These are phyloP conservation scores for Malurus elegans DNA, from an alignment of 2,113 vertebrate species.

Conservation along the genomic window DNA sequence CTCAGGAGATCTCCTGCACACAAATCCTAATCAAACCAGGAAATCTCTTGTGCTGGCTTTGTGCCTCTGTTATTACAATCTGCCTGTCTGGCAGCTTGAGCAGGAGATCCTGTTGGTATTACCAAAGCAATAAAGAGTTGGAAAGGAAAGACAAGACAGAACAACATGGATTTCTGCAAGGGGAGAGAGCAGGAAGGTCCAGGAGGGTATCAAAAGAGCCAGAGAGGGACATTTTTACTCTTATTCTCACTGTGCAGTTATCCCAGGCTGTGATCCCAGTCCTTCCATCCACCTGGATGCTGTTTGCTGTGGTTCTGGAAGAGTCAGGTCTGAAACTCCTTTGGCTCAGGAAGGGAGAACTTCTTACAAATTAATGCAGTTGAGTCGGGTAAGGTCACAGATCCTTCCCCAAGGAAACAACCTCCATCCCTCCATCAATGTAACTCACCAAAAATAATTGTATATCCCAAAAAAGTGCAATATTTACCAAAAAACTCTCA, in stretches of 20 bases:
- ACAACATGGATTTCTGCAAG: background rate
- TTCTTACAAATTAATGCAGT: background rate
- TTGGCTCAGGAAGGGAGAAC: background rate
- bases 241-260: background rate
- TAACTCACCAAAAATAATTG: accelerated
- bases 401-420: background rate
- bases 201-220: background rate
- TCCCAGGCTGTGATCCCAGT: background rate
- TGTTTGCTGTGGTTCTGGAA: background rate
- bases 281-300: background rate
- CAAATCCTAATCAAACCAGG: background rate
- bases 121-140: background rate
- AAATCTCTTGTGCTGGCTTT: background rate
- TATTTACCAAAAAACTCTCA: background rate
- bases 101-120: background rate
- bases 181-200: background rate
- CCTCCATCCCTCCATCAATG: background rate
- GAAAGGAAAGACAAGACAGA: background rate
- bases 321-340: background rate
- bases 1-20: background rate
- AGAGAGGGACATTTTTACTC: background rate
- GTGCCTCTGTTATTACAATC: background rate
- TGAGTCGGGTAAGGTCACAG: accelerated
- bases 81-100: background rate
- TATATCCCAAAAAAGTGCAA: background rate